Base-by-base conservation (phyloP, 2,888 invertebrate genomes). In the Gymnosoma rotundatum region DNA sequence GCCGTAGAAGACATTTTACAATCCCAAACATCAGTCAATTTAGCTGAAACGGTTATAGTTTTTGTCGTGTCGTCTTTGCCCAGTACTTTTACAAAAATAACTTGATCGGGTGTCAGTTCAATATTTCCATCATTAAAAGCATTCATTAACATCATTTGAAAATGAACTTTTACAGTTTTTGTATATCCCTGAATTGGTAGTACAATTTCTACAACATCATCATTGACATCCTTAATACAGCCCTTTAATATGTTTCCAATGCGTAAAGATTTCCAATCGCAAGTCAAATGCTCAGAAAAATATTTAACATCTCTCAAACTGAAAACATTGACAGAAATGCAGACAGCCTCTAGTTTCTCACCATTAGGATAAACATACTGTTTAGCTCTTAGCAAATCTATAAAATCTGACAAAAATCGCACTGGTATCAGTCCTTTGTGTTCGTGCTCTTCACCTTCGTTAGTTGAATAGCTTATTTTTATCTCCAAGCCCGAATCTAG, bases 21-120 rank as follows among this genome's bases (percentile, higher is more conserved):
- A 87, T 92, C 87, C 90, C 93, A 93, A 14, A 93, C 92, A 86
- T 93, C 92, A 0, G 90, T 88, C 7, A 93, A 86, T 87, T 92
- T 93, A 10, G 92, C 92, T 0, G 92, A 87, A 0, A 92, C 88
- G 0, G 90, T 89, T 8, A 92, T 83, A 0, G 90, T 91, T 78
- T 89, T 91, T 0, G 91, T 91, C 12, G 82, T 72, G 9, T 48
- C 21, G 50, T 90, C 90, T 85, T 90, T 92, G 85, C 91, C 89
- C 10, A 92, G 82, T 9, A 92, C 88, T 79, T 90, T 91, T 0
- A 92, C 90, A 73, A 89, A 90, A 0, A 92, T 80, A 8, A 91
- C 87, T 81, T 92, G 92, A 63, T 92, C 92, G 0, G 90, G 89
- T 0, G 87, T 76, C 16, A 92, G 67, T 8, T 85, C 64, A 9